phyloP scores from a whole-genome alignment of 2,888 invertebrate genomes.

The Clepsis dumicolana region DNA sequence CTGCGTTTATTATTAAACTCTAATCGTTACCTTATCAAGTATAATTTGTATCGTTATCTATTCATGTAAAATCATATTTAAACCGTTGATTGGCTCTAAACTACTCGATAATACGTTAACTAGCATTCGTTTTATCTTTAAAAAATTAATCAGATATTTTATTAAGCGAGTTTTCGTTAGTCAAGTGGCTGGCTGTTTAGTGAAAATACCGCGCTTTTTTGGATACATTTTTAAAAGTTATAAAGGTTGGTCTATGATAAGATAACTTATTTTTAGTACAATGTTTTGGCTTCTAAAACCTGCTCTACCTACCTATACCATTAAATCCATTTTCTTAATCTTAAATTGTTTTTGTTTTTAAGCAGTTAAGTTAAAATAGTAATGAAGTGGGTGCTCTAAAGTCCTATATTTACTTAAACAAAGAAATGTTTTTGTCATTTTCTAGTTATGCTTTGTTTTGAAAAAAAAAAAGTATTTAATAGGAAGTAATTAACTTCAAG shows the following conservation, averaged over 20 bases:
- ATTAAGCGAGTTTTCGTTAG: conserved; percentile 34
- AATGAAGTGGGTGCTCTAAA: neutral
- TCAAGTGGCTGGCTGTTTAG: conserved; percentile 36
- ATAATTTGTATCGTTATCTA: conserved; percentile 80
- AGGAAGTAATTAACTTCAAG: no score
- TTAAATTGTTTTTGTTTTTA: neutral
- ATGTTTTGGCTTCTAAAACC: neutral
- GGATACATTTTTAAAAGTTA: conserved; percentile 22
- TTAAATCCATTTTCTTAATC: neutral
- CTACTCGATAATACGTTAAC: conserved; percentile 70
- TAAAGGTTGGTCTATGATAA: conserved; percentile 33
- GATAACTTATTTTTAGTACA: neutral
- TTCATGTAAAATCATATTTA: conserved; percentile 75
- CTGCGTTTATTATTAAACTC: conserved; percentile 57
- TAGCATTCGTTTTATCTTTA: conserved; percentile 44
- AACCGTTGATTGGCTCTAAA: conserved; percentile 82
- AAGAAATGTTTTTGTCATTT: neutral
- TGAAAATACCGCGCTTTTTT: conserved; percentile 40
- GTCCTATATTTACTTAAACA: neutral
- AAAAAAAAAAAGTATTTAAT: neutral
- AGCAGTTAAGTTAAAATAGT: no score
- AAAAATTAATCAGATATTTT: conserved; percentile 39
- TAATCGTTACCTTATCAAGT: conserved; percentile 74
- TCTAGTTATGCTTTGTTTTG: neutral
- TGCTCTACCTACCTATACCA: neutral